Conservation (phyloP, 2,113 vertebrate genomes). For the Erpornis zantholeuca region DNA sequence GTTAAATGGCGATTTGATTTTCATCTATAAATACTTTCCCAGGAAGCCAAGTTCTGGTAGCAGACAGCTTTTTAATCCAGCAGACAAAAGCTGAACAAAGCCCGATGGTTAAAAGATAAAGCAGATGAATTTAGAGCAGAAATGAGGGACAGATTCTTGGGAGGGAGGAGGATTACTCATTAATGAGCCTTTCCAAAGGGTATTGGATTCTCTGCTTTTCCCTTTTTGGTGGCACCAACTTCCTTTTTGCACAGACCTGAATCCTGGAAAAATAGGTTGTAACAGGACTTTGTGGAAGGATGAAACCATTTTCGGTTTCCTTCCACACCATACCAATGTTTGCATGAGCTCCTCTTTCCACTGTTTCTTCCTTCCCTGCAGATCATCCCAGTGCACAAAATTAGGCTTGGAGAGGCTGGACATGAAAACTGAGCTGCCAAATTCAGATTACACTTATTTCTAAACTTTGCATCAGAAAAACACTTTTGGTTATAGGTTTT, state of each 20-base stretch:
- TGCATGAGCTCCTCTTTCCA: not conserved
- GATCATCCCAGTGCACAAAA: not conserved
- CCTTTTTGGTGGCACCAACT: not conserved
- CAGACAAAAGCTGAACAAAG: not conserved
- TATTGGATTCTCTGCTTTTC: not conserved
- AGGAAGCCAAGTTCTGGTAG: not conserved
- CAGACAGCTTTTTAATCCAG: not conserved
- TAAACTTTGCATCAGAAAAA: not conserved
- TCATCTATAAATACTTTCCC: not conserved
- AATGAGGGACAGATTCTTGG: not conserved
- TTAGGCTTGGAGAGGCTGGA: not conserved
- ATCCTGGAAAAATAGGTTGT: not conserved
- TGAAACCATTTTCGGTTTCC: rapidly evolving
- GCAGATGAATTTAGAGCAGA: not conserved
- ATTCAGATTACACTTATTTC: not conserved
- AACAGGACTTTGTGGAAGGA: not conserved
- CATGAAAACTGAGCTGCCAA: not conserved
- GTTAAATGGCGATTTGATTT: constrained; percentile 1
- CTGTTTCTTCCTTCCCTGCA: not conserved
- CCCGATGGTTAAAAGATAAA: not conserved
- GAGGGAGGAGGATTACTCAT: not conserved
- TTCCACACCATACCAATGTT: not conserved
- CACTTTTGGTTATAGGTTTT: not conserved
- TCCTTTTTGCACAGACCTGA: not conserved
- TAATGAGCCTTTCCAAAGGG: not conserved